These are phyloP conservation scores for Acyrthosiphon pisum DNA, from an alignment of 1,140 invertebrate species.

Conservation along the genomic window DNA sequence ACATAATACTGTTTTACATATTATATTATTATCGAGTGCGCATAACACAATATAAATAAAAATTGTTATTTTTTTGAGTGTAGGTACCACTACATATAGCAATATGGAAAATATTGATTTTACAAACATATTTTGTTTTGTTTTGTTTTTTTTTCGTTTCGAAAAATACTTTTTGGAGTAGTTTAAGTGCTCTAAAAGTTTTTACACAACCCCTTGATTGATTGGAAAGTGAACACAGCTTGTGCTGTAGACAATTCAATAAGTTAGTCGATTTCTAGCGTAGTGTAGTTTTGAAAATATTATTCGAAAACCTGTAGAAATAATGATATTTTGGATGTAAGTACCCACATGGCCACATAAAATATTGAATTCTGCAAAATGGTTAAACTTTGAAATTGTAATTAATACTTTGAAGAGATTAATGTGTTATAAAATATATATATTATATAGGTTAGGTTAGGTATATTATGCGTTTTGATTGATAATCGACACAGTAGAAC, in stretches of 20 bases:
- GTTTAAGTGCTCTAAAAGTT: constrained; percentile 1
- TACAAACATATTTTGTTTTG: not conserved
- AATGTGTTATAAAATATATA: not conserved
- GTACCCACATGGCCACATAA: too few relatives aligned
- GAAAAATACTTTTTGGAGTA: constrained; percentile 6
- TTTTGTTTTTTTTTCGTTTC: not conserved
- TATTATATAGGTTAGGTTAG: too few relatives aligned
- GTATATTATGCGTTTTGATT: not conserved
- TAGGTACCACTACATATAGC: not conserved
- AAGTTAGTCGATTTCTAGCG: not conserved
- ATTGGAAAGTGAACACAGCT: not conserved
- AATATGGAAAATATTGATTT: not conserved
- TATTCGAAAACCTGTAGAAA: not conserved
- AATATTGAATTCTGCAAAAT: not conserved
- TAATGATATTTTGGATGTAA: not conserved
- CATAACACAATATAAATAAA: not conserved
- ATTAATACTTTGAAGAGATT: too few relatives aligned
- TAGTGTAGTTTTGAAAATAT: not conserved
- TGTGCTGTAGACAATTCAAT: not conserved
- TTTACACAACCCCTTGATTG: not conserved
- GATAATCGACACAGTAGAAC: not conserved
- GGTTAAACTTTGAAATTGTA: not conserved
- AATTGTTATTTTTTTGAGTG: not conserved
- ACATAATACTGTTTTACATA: not conserved
- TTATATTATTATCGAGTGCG: not conserved